These are phyloP conservation scores for Drosophila kikkawai DNA, from an alignment of 1,140 invertebrate species.

Conservation along the genomic window DNA sequence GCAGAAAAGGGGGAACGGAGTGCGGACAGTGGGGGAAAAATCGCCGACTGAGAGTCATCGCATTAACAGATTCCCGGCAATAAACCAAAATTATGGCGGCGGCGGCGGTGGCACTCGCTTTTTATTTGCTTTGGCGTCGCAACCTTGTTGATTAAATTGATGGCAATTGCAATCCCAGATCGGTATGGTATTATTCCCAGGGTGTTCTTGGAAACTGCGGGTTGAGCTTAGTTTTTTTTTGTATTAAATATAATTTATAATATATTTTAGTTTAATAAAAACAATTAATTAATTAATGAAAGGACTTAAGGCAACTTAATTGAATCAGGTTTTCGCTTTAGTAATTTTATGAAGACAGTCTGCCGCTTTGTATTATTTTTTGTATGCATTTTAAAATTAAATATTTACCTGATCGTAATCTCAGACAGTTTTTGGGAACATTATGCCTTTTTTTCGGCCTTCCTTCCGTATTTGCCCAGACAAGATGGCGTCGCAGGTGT, in stretches of 20 bases:
- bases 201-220: conserved; percentile 6
- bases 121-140: conserved; percentile 65
- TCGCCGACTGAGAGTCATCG: conserved; percentile 52
- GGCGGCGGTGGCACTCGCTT: conserved; percentile 40
- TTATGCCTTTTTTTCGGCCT: neutral
- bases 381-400: neutral
- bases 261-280: too few species aligned
- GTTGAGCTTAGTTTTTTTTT: neutral
- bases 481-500: conserved; percentile 56
- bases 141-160: conserved; percentile 79
- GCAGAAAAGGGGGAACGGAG: neutral
- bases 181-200: conserved; percentile 8
- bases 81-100: conserved; percentile 77
- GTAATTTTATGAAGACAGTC: neutral
- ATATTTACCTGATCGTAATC: neutral
- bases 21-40: conserved; percentile 3
- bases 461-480: conserved; percentile 37
- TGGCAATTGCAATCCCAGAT: conserved; percentile 59
- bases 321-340: neutral
- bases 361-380: neutral
- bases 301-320: too few species aligned
- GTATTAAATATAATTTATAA: too few species aligned
- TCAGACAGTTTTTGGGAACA: conserved; percentile 1
- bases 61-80: conserved; percentile 77
- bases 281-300: neutral